Conservation (phyloP, 2,888 invertebrate genomes). For the Orchestes rusci region DNA sequence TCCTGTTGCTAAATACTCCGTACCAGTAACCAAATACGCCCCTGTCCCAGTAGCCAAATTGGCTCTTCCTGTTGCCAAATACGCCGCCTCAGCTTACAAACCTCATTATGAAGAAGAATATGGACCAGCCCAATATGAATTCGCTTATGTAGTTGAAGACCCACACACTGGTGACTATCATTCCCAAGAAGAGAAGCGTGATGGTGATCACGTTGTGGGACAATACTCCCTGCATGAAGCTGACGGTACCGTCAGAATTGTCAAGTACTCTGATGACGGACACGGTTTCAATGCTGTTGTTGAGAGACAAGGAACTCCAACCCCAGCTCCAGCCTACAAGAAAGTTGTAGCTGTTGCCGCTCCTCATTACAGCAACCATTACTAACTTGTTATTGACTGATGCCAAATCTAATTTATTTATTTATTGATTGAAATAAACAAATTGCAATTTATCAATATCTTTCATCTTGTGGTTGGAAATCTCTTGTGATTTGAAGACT, state of each 20-base stretch:
- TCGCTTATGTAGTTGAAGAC: conserved; percentile 35
- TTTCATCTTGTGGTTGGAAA: no score
- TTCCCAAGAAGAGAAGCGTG: conserved; percentile 48
- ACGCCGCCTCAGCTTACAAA: conserved; percentile 3
- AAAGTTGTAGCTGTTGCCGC: conserved; percentile 16
- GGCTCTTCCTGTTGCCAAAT: conserved; percentile 21
- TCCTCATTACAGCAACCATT: conserved; percentile 8
- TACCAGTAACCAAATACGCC: conserved; percentile 17
- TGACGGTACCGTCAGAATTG: no score
- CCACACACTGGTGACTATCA: conserved; percentile 51
- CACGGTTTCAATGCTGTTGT: conserved; percentile 32
- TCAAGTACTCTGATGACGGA: no score
- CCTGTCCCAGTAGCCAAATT: conserved; percentile 13
- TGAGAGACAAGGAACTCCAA: conserved; percentile 20
- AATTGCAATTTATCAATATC: not conserved
- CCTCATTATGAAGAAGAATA: conserved; percentile 22
- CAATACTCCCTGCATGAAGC: no score
- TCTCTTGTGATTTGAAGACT: no score
- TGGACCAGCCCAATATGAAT: conserved; percentile 51
- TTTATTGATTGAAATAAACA: conserved; percentile 11
- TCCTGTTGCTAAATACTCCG: no score
- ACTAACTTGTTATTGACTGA: conserved; percentile 4
- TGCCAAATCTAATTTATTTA: conserved; percentile 7
- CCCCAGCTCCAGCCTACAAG: conserved; percentile 15
- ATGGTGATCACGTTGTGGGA: no score